Base-by-base conservation (phyloP, 2,888 invertebrate species). In the Plagiodera versicolora region DNA sequence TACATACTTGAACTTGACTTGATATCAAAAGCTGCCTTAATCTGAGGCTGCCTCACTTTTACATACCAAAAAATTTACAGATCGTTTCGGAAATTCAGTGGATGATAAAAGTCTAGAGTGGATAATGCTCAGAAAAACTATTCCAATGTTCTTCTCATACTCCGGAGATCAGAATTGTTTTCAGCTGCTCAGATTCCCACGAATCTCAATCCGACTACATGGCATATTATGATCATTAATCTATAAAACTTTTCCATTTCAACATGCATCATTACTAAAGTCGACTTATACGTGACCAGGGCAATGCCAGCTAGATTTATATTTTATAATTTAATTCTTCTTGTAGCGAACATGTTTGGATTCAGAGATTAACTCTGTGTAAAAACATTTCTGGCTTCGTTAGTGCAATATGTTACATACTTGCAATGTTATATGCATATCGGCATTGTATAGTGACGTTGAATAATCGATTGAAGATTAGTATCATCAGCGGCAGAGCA, bases 231-330 rank as follows among this genome's bases (percentile, higher is more conserved):
- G 39, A 39, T 39, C 39, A 14, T 39, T 39, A 14, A 32, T 32
- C 6, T 2, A 32, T 32, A 11, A 32, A 39, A 14, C 39, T 39
- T 14, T 39, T 39, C 39, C 11, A n/a, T 39, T 39, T 10, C 39
- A 39, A 39, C 39, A 39, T 39, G 11, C 39, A 39, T 39, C 39
- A 39, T 39, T 39, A 39, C 39, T 39, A 39, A 39, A 39, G 39
- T n/a, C 39, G 39, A 39, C 39, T 14, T 39, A 39, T 39, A 39
- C 39, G 39, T 39, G 39, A 39, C 39, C 39, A 14, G 14, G 14
- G 63, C 64, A 63, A 63, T 59, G 61, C 66, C 64, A 59, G 64
- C 65, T 65, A 64, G 72, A 70, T 70, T 72, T 72, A 67, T 66
- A 61, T 59, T 68, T 65, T 63, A 57, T 60, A 60, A 64, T 66